Percentiles rank a stretch among this genome's conserved stretches.
These are phyloP conservation scores for Panthera uncia DNA, from an alignment of 2,113 vertebrate genomes.

Conservation along the genomic window DNA sequence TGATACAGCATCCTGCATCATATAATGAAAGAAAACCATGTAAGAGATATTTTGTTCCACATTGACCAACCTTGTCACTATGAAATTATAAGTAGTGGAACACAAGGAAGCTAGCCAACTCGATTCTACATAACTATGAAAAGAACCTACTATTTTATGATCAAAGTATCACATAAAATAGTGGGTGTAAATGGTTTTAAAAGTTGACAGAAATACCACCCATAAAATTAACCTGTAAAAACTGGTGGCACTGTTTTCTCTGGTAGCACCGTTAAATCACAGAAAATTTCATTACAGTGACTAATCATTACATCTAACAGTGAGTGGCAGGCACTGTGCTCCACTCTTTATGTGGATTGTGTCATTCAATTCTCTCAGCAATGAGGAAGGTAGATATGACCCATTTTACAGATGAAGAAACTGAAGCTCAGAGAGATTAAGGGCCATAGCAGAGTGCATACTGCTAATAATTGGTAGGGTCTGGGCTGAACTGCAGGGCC, in stretches of 20 bases:
- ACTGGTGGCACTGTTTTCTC: neutral
- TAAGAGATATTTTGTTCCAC: conserved; percentile 46
- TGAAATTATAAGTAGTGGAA: conserved; percentile 58
- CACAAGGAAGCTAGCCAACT: conserved; percentile 49
- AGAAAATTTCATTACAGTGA: neutral
- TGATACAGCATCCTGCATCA: conserved; percentile 47
- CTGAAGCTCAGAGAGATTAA: neutral
- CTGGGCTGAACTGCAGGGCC: neutral
- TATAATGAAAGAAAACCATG: conserved; percentile 55
- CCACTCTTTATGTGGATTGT: neutral
- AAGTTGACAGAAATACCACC: conserved; percentile 53
- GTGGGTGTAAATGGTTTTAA: conserved; percentile 49
- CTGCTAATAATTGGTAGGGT: neutral
- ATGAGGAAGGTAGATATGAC: neutral
- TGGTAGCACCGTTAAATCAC: neutral
- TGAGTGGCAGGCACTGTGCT: neutral
- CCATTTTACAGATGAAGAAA: conserved; percentile 33
- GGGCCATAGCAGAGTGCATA: neutral
- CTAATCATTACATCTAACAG: neutral
- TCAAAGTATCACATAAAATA: conserved; percentile 69
- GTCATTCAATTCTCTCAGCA: conserved; percentile 5
- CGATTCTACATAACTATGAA: conserved; percentile 52
- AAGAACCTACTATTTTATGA: conserved; percentile 75
- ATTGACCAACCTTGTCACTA: conserved; percentile 5
- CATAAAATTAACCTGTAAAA: conserved; percentile 59